Evolutionary conservation across 2,797 vertebrate genomes (phyloP).

Genomic region (Mastacembelus armatus): DNA sequence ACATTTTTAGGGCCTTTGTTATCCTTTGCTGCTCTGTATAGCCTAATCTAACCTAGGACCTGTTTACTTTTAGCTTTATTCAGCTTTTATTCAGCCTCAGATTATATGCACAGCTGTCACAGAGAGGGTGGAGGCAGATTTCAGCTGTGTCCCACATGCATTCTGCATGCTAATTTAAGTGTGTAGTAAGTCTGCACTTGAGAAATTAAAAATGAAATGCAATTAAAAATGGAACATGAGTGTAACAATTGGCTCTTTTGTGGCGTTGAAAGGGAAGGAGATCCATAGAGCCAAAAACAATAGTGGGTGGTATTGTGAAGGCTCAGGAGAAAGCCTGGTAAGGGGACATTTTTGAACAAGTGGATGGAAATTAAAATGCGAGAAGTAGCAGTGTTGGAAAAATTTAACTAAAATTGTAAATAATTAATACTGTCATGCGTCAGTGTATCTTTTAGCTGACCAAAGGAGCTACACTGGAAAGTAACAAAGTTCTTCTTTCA

Average conservation of each 20-base stretch:
- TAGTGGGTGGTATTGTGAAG: neutral
- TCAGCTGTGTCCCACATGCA: constrained; percentile 24
- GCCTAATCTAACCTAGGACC: neutral
- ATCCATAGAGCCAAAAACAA: too few species aligned
- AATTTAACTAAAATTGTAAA: neutral
- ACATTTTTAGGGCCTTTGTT: neutral
- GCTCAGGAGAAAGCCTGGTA: neutral
- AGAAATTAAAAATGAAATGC: constrained; percentile 11
- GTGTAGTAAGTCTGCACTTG: neutral
- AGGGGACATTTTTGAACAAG: neutral
- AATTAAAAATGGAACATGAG: neutral
- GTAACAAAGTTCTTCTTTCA: neutral
- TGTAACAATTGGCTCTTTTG: neutral
- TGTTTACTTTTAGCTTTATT: constrained; percentile 16
- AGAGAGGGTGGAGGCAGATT: neutral
- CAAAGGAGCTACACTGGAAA: neutral
- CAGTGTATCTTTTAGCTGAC: neutral
- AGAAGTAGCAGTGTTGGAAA: neutral
- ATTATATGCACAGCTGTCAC: constrained; percentile 15
- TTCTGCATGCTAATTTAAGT: constrained; percentile 27
- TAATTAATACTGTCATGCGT: neutral
- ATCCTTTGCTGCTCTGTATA: too few species aligned
- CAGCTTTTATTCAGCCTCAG: neutral
- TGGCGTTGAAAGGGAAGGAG: too few species aligned
- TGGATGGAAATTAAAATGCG: neutral